These are phyloP conservation scores for Thoracochromis brauschi DNA, from an alignment of 2,113 vertebrate species.

Conservation along the genomic window DNA sequence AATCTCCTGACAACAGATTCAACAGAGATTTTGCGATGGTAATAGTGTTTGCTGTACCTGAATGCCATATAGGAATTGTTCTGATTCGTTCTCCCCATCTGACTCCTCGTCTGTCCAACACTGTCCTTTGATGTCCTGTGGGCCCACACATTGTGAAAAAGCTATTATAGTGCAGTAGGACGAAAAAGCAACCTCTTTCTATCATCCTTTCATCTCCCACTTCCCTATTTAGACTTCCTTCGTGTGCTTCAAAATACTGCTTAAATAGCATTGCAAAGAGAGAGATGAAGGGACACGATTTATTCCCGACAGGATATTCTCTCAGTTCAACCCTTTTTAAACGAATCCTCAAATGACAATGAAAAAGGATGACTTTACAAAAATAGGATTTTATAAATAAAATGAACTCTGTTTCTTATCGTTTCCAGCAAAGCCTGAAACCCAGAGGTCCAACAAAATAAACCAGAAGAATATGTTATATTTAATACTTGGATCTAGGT, in stretches of 20 bases:
- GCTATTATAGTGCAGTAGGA: conserved; percentile 25
- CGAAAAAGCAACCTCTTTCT: conserved; percentile 20
- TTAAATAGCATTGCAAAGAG: conserved; percentile 39
- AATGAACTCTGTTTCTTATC: not conserved
- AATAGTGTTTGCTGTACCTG: conserved; percentile 73
- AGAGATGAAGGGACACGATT: not conserved
- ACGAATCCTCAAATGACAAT: not conserved
- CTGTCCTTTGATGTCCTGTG: conserved; percentile 95
- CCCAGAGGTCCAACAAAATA: not conserved
- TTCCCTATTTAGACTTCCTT: conserved; percentile 40
- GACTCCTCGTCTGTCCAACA: conserved; percentile 99
- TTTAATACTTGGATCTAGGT: not conserved
- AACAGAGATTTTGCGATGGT: not conserved
- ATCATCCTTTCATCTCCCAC: conserved; percentile 40
- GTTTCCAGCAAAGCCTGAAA: not conserved
- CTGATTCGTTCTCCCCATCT: conserved; percentile 95
- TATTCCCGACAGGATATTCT: not conserved
- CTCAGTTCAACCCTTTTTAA: not conserved
- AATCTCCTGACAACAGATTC: not conserved
- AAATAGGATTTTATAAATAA: not conserved
- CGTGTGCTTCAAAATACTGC: conserved; percentile 40
- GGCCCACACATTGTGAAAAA: conserved; percentile 44
- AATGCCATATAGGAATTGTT: conserved; percentile 95
- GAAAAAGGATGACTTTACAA: not conserved
- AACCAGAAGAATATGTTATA: not conserved